Base-by-base conservation (phyloP, 92 coral and sea anemone species). In the Epizoanthus illoricatus region DNA sequence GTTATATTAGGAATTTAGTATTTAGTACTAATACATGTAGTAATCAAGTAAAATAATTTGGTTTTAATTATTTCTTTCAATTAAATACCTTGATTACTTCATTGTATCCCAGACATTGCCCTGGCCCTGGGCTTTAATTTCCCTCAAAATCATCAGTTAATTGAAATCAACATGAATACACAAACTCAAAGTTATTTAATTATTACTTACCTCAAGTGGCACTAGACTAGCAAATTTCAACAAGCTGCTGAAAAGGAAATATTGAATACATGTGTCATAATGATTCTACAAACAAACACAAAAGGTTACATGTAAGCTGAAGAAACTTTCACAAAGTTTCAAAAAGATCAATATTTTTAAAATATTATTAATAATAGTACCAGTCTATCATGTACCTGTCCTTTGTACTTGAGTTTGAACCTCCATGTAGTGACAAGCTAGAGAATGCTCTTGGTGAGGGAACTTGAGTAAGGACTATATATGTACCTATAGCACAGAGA, bases 201-300 rank as follows among this genome's bases (percentile, higher is more conserved):
- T 5, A 23, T 70, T 17, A 70, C 74, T 40, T 17, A 70, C 74
- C 74, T 70, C 74, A 70, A 70, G 74, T 70, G 74, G 74, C 13
- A 70, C 39, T 42, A 40, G 8, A 70, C 74, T 42, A 18, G 74
- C n/a, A 17, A 70, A 39, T 18, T 40, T 6, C n/a, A 70, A 42
- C 52, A 70, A 70, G 20, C 28, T 70, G 57, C 74, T 70, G 43
- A 33, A 65, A 70, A 70, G 3, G 19, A 17, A 69, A 33, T 3
- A 64, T 16, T 64, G 18, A 64, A 6, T 21, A 36, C 23, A 23
- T 64, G 39, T 19, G 33, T 21, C 63, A 42, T 42, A 42, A 47
- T 47, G 7, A 49, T 49, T 7, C 10, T 52, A 10, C 56, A 52
- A 15, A 60, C 24, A 16, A 60, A 52, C 0, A 52, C 56, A 52